Base-by-base conservation (phyloP, 2,888 invertebrate species). In the Nipponacmea schrenckii region DNA sequence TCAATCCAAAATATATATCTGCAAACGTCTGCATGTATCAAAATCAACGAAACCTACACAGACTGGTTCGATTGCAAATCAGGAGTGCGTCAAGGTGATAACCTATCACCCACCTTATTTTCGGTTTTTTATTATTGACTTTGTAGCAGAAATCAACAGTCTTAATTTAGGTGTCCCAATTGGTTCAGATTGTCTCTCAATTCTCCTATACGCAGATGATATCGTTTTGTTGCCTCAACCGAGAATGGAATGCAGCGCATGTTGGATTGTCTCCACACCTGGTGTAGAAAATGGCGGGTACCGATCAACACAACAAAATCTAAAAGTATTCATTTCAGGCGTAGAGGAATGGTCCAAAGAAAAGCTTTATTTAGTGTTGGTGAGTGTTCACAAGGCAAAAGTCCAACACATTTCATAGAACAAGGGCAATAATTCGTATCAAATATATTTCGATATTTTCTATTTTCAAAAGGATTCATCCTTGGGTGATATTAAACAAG, bases 211-310 rank as follows among this genome's bases (percentile, higher is more conserved):
- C 26, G 73, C 73, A 0, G 73, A 75, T 56, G 73, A 71, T 24
- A 75, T 73, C 15, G 70, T 66, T 0, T 20, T 70, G 4, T 7
- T 73, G 2, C 72, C 1, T 50, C 68, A 2, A 20, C 27, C 1
- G 73, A 66, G 24, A 46, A 67, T 0, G 27, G 73, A 26, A 44
- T 73, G 7, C 75, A 71, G 45, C 15, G 62, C 17, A 68, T 72
- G 68, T 15, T 75, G 8, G 44, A 75, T 24, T 63, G 27, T n/a
- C 15, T 75, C 12, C 67, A 73, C n/a, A 15, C 39, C 17, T 75
- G 75, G 75, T 75, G 70, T 20, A 70, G 64, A 45, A 46, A 62
- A 62, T 71, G 75, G 73, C 26, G 69, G 31, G 69, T 75, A 15
- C n/a, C 67, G 1, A 69, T 75, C 1, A 75, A 73, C 48, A 67